Evolutionary conservation across 2,888 invertebrate species (phyloP), one percentile per base, ranked within the genome.

Genomic region (Heliconius charithonia): DNA sequence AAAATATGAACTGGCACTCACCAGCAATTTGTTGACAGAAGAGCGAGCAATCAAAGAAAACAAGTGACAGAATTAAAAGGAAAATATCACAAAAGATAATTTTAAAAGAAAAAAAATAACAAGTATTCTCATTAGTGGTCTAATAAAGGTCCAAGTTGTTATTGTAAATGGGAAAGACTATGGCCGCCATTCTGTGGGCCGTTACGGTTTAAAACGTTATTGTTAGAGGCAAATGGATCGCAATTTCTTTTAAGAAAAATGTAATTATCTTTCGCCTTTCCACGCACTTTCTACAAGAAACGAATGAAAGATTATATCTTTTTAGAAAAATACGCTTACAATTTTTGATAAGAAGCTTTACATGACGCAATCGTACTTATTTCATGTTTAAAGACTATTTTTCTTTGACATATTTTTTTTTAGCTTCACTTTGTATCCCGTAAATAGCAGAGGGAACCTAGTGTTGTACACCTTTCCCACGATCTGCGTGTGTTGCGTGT

Each of bases 171-270:
- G 25, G 27, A 16, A 71, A 74, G 25, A 45, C 41, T 74, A 27
- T 27, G 41, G 25, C 27, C 13, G 63, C 22, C 74, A 45, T 77
- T 77, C 45, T 25, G 22, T 45, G 10, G 78, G 69, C 27, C 62
- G 63, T 79, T 79, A 72, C 59, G 32, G 29, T 56, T 56, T 71
- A 66, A 72, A 74, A 78, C 51, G 56, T 37, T 72, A 79, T 79
- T 79, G 79, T 79, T 63, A 70, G 67, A 66, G 65, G 37, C 56
- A 72, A 79, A 76, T 59, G 75, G 72, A 79, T 51, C 70, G 73
- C 76, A 25, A 70, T 76, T 76, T 74, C 67, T 79, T 74, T 51
- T 27, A 63, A 59, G n/a, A 67, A 37, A 67, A 74, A 70, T 62
- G 37, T 77, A 72, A 72, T 77, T 77, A 59, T 59, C 32, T 59